Conservation (phyloP, 2,113 vertebrate genomes). For the Neotoma lepida region DNA sequence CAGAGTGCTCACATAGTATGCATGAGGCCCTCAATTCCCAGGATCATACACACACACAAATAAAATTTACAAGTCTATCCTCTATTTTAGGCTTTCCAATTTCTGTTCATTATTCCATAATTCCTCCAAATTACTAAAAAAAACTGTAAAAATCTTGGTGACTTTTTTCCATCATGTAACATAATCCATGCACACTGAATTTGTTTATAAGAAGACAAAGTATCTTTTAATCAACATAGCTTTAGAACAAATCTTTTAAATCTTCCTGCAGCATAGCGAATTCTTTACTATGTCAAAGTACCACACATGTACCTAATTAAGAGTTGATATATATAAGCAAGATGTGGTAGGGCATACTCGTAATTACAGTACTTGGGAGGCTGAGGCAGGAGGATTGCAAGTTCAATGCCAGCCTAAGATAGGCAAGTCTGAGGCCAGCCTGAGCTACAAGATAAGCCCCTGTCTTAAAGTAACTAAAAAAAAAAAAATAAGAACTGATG, state of each 20-base stretch:
- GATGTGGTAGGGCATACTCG: background rate
- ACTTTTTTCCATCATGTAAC: conserved; percentile 8
- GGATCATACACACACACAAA: background rate
- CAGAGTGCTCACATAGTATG: background rate
- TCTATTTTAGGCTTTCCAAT: conserved; percentile 43
- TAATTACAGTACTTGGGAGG: background rate
- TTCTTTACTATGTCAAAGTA: conserved; percentile 38
- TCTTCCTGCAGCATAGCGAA: background rate
- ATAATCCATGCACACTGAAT: conserved; percentile 1
- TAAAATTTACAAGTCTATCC: background rate
- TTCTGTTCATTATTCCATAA: conserved; percentile 44
- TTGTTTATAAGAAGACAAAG: conserved; percentile 37
- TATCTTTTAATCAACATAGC: conserved; percentile 39
- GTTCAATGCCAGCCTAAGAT: background rate
- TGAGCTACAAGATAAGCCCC: background rate
- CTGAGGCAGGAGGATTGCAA: background rate
- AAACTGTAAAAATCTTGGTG: conserved; percentile 39
- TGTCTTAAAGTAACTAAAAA: background rate
- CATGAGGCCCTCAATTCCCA: background rate
- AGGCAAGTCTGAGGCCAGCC: background rate
- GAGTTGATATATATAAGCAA: background rate
- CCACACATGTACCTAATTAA: conserved; percentile 39
- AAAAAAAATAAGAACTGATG: background rate
- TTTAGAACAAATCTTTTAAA: conserved; percentile 24
- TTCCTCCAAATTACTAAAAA: conserved; percentile 45